Evolutionary conservation across 2,113 vertebrate genomes (phyloP).

Genomic region (Phrynosoma blainvillii): DNA sequence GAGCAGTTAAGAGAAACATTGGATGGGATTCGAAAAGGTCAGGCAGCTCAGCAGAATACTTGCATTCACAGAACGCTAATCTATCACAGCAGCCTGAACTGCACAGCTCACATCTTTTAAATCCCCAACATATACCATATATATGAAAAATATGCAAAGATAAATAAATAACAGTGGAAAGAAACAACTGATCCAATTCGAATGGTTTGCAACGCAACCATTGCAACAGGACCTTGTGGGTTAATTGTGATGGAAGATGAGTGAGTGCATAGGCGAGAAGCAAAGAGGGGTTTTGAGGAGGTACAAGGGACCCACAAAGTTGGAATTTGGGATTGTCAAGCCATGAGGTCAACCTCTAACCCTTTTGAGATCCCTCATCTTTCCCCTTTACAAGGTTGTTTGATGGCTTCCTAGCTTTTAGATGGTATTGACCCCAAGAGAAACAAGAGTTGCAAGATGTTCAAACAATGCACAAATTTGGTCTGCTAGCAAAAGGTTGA

Average conservation of each 20-base stretch:
- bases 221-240: neutral
- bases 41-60: slow-evolving; percentile 10
- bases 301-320: neutral
- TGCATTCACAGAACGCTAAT: slow-evolving; percentile 22
- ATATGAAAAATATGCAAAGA: too few species aligned
- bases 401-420: too few species aligned
- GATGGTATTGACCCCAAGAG: too few species aligned
- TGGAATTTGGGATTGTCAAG: neutral
- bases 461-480: too few species aligned
- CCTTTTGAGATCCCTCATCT: too few species aligned
- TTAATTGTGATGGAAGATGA: neutral
- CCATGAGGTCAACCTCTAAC: too few species aligned
- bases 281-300: neutral
- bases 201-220: neutral
- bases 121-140: too few species aligned
- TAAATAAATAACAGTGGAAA: neutral
- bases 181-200: slow-evolving; percentile 14
- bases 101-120: neutral
- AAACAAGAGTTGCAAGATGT: too few species aligned
- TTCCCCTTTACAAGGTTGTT: too few species aligned
- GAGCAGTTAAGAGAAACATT: neutral
- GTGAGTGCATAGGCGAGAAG: too few species aligned
- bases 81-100: neutral
- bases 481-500: too few species aligned
- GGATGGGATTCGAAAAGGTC: slow-evolving; percentile 7